phyloP scores from a whole-genome alignment of 2,888 invertebrate species.

The Ellobium chinense region DNA sequence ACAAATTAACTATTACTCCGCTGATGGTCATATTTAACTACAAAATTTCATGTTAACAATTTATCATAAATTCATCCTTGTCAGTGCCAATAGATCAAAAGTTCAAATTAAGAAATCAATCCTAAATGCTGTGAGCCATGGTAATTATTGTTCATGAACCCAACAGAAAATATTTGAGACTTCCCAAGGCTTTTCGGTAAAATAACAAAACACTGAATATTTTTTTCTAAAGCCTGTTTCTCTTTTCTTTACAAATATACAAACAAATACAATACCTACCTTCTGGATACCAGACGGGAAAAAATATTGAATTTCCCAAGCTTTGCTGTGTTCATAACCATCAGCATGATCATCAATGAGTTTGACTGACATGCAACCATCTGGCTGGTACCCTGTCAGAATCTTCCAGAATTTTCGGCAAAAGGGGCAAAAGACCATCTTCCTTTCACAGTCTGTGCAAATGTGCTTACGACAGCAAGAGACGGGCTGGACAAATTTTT shows the following conservation, averaged over 20 bases:
- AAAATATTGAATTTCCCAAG: conserved; percentile 18
- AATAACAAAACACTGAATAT: no score
- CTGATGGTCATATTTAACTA: no score
- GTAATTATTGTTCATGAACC: no score
- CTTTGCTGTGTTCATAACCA: not conserved
- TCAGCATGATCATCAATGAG: not conserved
- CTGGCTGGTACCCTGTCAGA: conserved; percentile 32
- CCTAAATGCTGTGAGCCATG: no score
- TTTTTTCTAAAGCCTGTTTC: no score
- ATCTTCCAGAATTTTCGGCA: not conserved
- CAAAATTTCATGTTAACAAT: no score
- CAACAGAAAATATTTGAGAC: no score
- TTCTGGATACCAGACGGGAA: conserved; percentile 19
- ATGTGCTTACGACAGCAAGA: not conserved
- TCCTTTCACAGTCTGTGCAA: conserved; percentile 8
- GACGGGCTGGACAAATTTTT: not conserved
- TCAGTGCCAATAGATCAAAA: no score
- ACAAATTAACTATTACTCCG: no score
- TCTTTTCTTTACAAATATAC: not conserved
- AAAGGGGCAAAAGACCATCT: not conserved
- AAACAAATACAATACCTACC: not conserved
- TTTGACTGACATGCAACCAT: conserved; percentile 13
- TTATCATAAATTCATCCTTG: no score
- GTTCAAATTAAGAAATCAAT: no score
- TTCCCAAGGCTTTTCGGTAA: no score